Conservation (phyloP, 1,140 invertebrate genomes). For the Aricia agestis region DNA sequence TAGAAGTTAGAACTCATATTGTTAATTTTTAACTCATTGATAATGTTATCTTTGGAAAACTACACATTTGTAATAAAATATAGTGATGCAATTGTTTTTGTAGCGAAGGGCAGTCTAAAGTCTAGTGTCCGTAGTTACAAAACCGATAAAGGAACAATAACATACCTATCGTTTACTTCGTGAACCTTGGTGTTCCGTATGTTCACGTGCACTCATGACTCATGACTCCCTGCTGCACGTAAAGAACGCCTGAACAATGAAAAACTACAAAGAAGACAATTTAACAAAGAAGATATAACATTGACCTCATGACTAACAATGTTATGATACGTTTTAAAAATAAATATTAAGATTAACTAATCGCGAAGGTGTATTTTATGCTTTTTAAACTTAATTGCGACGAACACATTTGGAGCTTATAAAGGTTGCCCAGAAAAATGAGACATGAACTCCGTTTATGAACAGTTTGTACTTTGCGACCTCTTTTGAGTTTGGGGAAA, state of each 20-base stretch:
- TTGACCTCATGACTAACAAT: conserved; percentile 1
- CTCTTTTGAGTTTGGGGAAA: not conserved
- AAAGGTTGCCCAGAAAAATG: not conserved
- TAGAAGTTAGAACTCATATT: too few species aligned
- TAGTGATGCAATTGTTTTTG: not conserved
- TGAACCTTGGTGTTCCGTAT: not conserved
- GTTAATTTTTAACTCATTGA: too few species aligned
- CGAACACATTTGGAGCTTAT: not conserved
- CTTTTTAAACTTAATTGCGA: not conserved
- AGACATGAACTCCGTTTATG: not conserved
- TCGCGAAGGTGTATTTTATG: not conserved
- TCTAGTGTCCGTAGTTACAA: not conserved
- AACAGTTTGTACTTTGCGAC: not conserved
- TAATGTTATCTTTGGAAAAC: not conserved
- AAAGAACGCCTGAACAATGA: not conserved
- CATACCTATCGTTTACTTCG: not conserved
- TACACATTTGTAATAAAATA: not conserved
- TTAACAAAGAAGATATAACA: conserved; percentile 9
- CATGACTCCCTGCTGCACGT: not conserved
- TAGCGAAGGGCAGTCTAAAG: not conserved
- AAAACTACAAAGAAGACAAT: not conserved
- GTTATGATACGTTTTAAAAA: not conserved
- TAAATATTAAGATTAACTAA: not conserved
- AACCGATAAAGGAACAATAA: conserved; percentile 12
- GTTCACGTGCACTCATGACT: conserved; percentile 2